Conservation (phyloP, 2,113 vertebrate species). For the Bos taurus region ARS-UCD2.0 NC_037329.1:23018001-23018500, state of each 20-base stretch:
- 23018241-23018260: not conserved
- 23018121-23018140: slow-evolving; percentile 9
- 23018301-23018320: not conserved
- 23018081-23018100: slow-evolving; percentile 3
- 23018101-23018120: not conserved
- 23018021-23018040: not conserved
- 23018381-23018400: not conserved
- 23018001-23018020: not conserved
- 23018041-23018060: not conserved
- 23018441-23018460: not conserved
- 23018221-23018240: not conserved
- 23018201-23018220: not conserved
- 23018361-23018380: not conserved
- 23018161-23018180: not conserved
- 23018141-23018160: not conserved
- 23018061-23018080: not conserved
- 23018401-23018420: not conserved
- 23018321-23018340: not conserved
- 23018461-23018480: not conserved
- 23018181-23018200: not conserved
- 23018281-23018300: not conserved
- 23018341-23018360: not conserved
- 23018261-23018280: not conserved
- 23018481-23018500: not conserved
- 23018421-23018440: not conserved